A percentile compares a stretch with the other conserved stretches of the same genome.
Evolutionary conservation across 2,113 vertebrate genomes (phyloP).

Genomic region (Solenodon paradoxus): DNA sequence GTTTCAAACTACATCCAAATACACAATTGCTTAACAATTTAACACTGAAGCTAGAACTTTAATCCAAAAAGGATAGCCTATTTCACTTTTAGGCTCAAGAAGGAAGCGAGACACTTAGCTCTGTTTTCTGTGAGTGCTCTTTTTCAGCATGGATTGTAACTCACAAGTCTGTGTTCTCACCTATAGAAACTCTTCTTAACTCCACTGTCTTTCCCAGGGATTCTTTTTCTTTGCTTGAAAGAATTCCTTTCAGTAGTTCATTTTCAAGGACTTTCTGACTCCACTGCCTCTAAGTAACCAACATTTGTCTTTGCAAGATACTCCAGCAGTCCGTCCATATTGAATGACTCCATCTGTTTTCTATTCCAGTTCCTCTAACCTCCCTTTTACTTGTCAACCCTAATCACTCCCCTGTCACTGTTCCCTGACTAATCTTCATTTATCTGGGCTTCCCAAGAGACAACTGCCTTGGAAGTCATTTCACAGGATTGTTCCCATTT

Average conservation of each 20-base stretch:
- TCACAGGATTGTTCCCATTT: not conserved
- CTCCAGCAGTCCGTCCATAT: not conserved
- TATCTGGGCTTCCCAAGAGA: constrained; percentile 39
- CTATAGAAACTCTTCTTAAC: not conserved
- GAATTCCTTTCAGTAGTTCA: not conserved
- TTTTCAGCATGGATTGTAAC: not conserved
- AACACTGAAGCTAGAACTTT: not conserved
- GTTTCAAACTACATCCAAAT: not conserved
- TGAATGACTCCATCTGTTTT: constrained; percentile 62
- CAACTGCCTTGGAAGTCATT: not conserved
- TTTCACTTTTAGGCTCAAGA: not conserved
- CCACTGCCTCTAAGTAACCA: constrained; percentile 11
- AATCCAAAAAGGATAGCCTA: not conserved
- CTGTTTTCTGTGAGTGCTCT: not conserved
- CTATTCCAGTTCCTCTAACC: constrained; percentile 33
- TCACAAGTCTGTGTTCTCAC: not conserved
- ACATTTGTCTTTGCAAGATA: constrained; percentile 59
- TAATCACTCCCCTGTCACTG: not conserved
- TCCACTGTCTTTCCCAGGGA: not conserved
- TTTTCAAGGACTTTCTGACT: constrained; percentile 40
- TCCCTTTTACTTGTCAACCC: constrained; percentile 14
- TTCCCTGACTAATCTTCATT: not conserved
- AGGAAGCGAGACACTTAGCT: not conserved
- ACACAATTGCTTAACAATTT: not conserved
- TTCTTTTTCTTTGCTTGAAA: not conserved